A percentile compares a stretch with the other conserved stretches of the same genome.
These are phyloP conservation scores for Nomada goodeniana DNA, from an alignment of 2,888 invertebrate genomes.

Conservation along the genomic window DNA sequence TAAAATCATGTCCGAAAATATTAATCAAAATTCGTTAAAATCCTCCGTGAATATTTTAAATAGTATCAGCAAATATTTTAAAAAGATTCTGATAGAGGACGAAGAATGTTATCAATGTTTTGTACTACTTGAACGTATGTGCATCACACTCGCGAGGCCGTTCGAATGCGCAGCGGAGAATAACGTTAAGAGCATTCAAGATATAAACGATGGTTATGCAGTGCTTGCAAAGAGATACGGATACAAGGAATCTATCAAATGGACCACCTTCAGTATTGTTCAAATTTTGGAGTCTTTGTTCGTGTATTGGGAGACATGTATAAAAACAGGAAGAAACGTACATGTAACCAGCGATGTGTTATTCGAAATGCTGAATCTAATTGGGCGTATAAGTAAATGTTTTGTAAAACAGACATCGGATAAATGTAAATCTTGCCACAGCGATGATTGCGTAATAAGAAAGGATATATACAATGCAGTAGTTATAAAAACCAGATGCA, in stretches of 20 bases:
- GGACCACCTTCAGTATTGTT: conserved; percentile 51
- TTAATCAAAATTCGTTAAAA: conserved; percentile 24
- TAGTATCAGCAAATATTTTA: conserved; percentile 51
- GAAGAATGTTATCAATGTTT: conserved; percentile 67
- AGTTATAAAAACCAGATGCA: conserved; percentile 52
- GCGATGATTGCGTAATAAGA: conserved; percentile 59
- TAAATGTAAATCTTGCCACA: conserved; percentile 67
- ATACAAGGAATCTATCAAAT: conserved; percentile 44
- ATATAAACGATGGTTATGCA: conserved; percentile 32
- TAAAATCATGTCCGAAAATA: conserved; percentile 42
- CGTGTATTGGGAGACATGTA: conserved; percentile 67
- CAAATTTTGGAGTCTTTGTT: conserved; percentile 65
- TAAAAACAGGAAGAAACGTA: conserved; percentile 37
- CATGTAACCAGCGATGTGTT: conserved; percentile 58
- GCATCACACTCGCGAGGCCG: conserved; percentile 61
- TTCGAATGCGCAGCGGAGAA: conserved; percentile 44
- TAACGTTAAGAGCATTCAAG: conserved; percentile 43
- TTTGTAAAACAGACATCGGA: conserved; percentile 41
- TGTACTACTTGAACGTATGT: conserved; percentile 58
- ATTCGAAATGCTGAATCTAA: conserved; percentile 57
- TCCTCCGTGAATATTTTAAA: conserved; percentile 12
- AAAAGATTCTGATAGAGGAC: conserved; percentile 38
- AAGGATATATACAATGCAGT: conserved; percentile 68
- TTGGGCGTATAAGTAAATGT: conserved; percentile 50
- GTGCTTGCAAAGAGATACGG: conserved; percentile 47